phyloP scores from a whole-genome alignment of 2,888 invertebrate genomes.

The Copidosoma aretas region DNA sequence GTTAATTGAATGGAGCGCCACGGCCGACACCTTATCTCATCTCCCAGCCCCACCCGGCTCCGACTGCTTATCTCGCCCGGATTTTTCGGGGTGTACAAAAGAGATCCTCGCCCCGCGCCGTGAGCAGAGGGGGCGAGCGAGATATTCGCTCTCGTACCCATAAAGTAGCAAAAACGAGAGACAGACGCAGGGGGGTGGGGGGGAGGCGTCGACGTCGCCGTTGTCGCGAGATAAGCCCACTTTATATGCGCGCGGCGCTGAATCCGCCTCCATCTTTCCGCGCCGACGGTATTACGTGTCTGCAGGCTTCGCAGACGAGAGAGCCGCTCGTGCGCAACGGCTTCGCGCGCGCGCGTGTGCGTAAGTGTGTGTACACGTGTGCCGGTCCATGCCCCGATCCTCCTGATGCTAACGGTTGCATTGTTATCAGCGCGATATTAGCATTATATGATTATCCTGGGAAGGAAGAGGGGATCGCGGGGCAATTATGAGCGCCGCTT shows the following conservation, averaged over 20 bases:
- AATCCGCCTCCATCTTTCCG: slow-evolving; percentile 43
- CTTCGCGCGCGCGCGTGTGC: neutral
- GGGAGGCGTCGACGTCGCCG: slow-evolving; percentile 26
- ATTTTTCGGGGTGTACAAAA: slow-evolving; percentile 36
- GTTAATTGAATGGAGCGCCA: neutral
- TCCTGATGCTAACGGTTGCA: slow-evolving; percentile 1
- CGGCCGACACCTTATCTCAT: too few species aligned
- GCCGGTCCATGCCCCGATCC: too few species aligned
- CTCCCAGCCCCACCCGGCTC: too few species aligned
- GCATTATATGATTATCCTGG: slow-evolving; percentile 10
- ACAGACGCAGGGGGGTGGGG: slow-evolving; percentile 32
- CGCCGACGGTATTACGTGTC: slow-evolving; percentile 47
- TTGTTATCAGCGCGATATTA: slow-evolving; percentile 8
- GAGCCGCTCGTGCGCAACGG: neutral
- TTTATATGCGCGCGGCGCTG: slow-evolving; percentile 44
- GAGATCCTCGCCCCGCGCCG: slow-evolving; percentile 32
- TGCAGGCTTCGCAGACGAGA: slow-evolving; percentile 43
- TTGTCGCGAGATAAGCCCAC: slow-evolving; percentile 46
- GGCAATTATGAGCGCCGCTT: slow-evolving; percentile 6
- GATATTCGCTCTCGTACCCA: slow-evolving; percentile 28
- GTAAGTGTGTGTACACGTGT: neutral
- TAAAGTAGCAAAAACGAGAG: slow-evolving; percentile 40
- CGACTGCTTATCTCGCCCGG: slow-evolving; percentile 31
- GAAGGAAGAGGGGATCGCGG: slow-evolving; percentile 30
- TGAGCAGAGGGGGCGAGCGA: slow-evolving; percentile 29